Base-by-base conservation (phyloP, 2,113 vertebrate species). In the Ovis canadensis region DNA sequence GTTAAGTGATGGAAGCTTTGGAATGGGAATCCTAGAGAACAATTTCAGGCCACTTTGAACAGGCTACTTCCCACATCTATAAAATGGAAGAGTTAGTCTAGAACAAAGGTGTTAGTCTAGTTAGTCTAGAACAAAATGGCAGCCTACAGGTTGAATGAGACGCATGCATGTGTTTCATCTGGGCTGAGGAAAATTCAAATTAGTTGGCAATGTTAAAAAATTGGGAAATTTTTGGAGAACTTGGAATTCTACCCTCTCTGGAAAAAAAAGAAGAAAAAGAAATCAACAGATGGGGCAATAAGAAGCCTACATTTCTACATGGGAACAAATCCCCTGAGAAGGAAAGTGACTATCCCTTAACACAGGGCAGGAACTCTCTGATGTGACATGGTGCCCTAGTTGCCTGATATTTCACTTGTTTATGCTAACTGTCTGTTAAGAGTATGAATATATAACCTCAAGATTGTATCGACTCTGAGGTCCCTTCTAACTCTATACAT, bases 211-310 rank as follows among this genome's bases (percentile, higher is more conserved):
- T 50, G 5, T 90, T 96, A 80, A 83, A 92, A 97, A 80, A 54
- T 50, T 64, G 36, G 77, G 83, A 64, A 90, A 80, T 16, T 71
- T 85, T 89, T 77, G 16, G 5, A 84, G 36, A 91, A 15, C 60
- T 90, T 98, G 71, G 33, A 93, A 96, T 91, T 91, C 60, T 90
- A 94, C 5, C 17, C 7, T 80, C 92, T 85, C n/a, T 55, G 36
- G 67, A 40, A 25, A 33, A n/a, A 48, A 36, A 52, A 27, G 27
- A 21, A 57, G 59, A 40, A 55, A 55, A 52, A 31, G 27, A 25
- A 74, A 80, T 71, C 19, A 88, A 17, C 45, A 59, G 23, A 82
- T 92, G 27, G 33, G 64, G 23, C 33, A 86, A 62, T 67, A 91
- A 92, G 54, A 97, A 13, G 74, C 13, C 33, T 89, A 50, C 25